Evolutionary conservation across 30 jellyfish, hydroid and myxozoan species (phyloP).

Genomic region (Turritopsis dohrnii): DNA sequence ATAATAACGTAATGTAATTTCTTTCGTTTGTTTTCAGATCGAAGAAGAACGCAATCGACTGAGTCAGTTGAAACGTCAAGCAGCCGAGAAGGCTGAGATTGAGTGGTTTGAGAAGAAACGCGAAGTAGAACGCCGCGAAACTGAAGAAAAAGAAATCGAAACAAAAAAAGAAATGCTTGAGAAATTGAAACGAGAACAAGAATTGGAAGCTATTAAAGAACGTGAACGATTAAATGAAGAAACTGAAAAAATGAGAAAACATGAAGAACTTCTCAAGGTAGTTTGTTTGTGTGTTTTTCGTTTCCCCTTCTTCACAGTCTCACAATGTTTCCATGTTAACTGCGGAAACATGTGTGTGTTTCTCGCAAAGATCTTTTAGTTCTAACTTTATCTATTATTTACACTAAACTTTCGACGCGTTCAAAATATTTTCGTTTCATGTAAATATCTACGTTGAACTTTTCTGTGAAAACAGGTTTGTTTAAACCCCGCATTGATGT

Average conservation of each 20-base stretch:
- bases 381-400: neutral
- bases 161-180: slow-evolving; percentile 59
- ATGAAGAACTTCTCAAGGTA: slow-evolving; percentile 77
- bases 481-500: neutral
- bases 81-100: slow-evolving; percentile 89
- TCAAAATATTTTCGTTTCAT: neutral
- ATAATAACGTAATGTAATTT: neutral
- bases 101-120: slow-evolving; percentile 95
- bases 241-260: slow-evolving; percentile 75
- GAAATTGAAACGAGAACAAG: slow-evolving; percentile 68
- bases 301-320: neutral
- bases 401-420: neutral
- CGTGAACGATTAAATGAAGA: slow-evolving; percentile 54
- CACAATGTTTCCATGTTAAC: neutral
- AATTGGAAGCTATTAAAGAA: slow-evolving; percentile 53
- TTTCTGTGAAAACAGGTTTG: neutral
- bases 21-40: slow-evolving; percentile 47
- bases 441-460: neutral
- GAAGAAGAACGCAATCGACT: slow-evolving; percentile 81
- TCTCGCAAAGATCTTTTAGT: neutral
- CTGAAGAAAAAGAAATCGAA: slow-evolving; percentile 76
- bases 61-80: slow-evolving; percentile 65
- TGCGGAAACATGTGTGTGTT: neutral
- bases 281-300: slow-evolving; percentile 12
- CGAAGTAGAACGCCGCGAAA: slow-evolving; percentile 61